A percentile compares a stretch with the other conserved stretches of the same genome.
These are phyloP conservation scores for Struthio camelus DNA, from an alignment of 2,113 vertebrate species.

Conservation along the genomic window DNA sequence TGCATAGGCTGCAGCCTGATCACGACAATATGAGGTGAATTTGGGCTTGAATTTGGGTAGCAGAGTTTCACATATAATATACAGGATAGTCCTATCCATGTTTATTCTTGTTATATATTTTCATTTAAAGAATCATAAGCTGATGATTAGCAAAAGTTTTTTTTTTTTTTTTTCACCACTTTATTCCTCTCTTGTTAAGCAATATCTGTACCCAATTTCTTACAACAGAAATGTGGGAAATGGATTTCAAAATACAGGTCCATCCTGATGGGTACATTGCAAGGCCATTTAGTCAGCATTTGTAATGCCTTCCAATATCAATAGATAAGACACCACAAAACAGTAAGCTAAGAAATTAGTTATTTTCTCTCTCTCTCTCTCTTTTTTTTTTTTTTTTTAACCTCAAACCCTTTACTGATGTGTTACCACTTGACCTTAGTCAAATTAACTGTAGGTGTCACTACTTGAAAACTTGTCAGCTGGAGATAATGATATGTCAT, in stretches of 20 bases:
- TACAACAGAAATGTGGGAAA: not conserved
- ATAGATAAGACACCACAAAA: not conserved
- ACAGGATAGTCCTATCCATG: not conserved
- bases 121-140: not conserved
- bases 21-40: not conserved
- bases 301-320: rapidly evolving
- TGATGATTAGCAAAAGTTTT: not conserved
- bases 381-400: not conserved
- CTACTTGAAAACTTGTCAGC: not conserved
- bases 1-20: not conserved
- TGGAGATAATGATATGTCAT: not conserved
- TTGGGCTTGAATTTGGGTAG: not conserved
- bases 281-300: not conserved
- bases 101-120: not conserved
- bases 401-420: not conserved
- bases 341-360: not conserved
- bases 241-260: not conserved
- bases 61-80: not conserved
- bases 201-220: not conserved
- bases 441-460: not conserved
- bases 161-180: no score
- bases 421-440: not conserved
- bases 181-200: not conserved
- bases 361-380: not conserved
- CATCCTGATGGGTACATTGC: not conserved